These are phyloP conservation scores for Notiomystis cincta DNA, from an alignment of 2,113 vertebrate genomes.

Conservation along the genomic window DNA sequence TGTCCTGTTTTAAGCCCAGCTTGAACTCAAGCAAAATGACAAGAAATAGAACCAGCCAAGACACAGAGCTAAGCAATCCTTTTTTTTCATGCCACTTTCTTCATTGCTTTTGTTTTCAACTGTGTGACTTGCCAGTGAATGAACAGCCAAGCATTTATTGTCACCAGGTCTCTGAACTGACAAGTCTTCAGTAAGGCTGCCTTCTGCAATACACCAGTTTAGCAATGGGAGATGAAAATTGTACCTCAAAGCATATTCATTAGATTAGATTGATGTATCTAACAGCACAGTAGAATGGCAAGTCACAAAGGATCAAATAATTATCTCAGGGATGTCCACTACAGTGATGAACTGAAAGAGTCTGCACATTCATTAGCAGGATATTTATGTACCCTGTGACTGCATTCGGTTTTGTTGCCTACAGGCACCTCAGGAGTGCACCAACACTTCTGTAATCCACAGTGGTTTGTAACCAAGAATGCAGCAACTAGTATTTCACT, in stretches of 20 bases:
- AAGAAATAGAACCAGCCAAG: conserved; percentile 5
- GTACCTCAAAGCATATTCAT: background rate
- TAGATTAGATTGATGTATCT: conserved; percentile 1
- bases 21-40: background rate
- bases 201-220: conserved; percentile 7
- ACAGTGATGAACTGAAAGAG: background rate
- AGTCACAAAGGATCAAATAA: conserved; percentile 40
- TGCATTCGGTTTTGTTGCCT: background rate
- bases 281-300: background rate
- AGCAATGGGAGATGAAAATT: background rate
- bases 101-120: conserved; percentile 28
- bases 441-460: background rate
- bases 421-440: background rate
- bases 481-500: background rate
- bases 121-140: conserved; percentile 19
- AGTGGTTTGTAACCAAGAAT: background rate
- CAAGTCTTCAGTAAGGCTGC: conserved; percentile 22
- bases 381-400: background rate
- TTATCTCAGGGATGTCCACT: conserved; percentile 34
- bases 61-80: background rate
- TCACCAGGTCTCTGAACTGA: conserved; percentile 19
- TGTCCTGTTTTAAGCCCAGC: background rate
- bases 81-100: background rate
- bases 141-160: background rate
- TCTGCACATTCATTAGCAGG: background rate